Evolutionary conservation across 2,113 vertebrate species (phyloP).

Genomic region (Thunnus maccoyii): DNA sequence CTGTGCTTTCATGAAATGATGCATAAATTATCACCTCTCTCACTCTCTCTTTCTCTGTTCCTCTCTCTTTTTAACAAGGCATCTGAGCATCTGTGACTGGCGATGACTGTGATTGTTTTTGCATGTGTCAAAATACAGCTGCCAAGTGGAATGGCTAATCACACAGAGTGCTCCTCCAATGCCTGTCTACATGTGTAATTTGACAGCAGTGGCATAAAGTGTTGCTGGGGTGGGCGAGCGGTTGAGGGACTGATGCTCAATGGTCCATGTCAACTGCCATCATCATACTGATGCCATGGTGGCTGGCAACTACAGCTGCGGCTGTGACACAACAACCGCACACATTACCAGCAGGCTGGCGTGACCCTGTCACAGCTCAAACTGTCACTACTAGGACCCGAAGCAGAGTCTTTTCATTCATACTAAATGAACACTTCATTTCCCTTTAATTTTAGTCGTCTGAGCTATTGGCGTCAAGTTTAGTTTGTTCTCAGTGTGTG

Average conservation of each 20-base stretch:
- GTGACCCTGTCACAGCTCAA: constrained; percentile 21
- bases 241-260: constrained; percentile 60
- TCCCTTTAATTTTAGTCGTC: background rate
- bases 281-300: constrained; percentile 43
- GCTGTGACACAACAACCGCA: constrained; percentile 24
- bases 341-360: constrained; percentile 18
- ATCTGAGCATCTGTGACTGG: constrained; percentile 67
- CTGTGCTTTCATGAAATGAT: no score
- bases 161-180: constrained; percentile 76
- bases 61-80: constrained; percentile 34
- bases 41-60: background rate
- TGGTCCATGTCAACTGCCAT: constrained; percentile 55
- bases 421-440: background rate
- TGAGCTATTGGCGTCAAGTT: no score
- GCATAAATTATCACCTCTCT: no score
- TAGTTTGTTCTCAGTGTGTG: no score
- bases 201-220: constrained; percentile 76
- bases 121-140: constrained; percentile 86
- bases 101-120: constrained; percentile 77
- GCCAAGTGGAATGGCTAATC: constrained; percentile 84
- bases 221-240: constrained; percentile 55
- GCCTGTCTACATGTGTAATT: constrained; percentile 81
- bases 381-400: background rate
- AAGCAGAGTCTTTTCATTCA: constrained; percentile 20
- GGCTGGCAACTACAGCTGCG: constrained; percentile 49